phyloP scores from a whole-genome alignment of 2,113 vertebrate genomes.

The Indicator maculatus region DNA sequence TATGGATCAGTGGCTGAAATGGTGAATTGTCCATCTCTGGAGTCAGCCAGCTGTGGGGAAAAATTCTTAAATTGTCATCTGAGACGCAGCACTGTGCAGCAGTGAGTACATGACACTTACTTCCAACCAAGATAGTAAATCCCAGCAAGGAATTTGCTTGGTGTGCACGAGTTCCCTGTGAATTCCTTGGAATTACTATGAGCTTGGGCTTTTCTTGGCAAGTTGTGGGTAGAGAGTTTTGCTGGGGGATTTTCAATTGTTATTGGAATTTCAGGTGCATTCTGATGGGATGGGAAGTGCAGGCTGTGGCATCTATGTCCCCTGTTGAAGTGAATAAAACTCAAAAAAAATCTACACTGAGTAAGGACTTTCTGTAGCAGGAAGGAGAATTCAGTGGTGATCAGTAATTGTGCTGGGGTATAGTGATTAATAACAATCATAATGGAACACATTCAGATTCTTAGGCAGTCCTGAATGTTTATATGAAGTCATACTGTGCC shows the following conservation, averaged over 20 bases:
- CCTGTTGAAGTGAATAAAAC: not conserved
- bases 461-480: not conserved
- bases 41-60: not conserved
- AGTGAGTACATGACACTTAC: not conserved
- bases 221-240: not conserved
- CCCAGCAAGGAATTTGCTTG: not conserved
- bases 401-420: not conserved
- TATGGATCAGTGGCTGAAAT: not conserved
- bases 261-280: not conserved
- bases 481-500: not conserved
- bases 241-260: not conserved
- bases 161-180: not conserved
- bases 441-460: not conserved
- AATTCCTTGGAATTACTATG: not conserved
- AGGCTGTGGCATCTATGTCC: not conserved
- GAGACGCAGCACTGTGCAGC: not conserved
- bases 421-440: not conserved
- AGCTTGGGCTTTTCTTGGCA: not conserved
- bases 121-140: constrained; percentile 13
- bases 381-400: not conserved
- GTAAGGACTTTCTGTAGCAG: not conserved
- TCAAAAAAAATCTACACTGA: not conserved
- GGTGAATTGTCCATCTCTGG: not conserved
- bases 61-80: not conserved
- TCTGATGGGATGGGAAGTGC: not conserved